A percentile compares a stretch with the other conserved stretches of the same genome.
These are phyloP conservation scores for Gymnothorax javanicus DNA, from an alignment of 2,797 vertebrate genomes.

Conservation along the genomic window DNA sequence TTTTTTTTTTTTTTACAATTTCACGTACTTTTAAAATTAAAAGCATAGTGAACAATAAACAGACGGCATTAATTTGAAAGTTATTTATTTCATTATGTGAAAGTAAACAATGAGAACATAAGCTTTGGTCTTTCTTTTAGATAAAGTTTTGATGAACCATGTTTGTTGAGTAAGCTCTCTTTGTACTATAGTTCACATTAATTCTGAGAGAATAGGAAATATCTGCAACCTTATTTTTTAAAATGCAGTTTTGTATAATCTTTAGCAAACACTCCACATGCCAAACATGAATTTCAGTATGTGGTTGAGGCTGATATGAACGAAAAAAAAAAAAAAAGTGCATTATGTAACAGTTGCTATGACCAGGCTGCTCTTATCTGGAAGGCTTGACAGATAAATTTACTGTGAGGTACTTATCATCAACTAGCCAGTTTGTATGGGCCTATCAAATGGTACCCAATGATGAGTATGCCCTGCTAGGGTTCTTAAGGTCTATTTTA, in stretches of 20 bases:
- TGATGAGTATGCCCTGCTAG: conserved; percentile 50
- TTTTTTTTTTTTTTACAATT: neutral
- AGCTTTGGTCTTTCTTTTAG: too few species aligned
- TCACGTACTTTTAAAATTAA: neutral
- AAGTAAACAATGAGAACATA: too few species aligned
- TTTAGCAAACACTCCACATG: conserved; percentile 66
- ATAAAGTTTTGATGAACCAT: too few species aligned
- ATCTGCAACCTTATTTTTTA: conserved; percentile 61
- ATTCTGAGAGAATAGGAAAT: conserved; percentile 28
- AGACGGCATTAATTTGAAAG: neutral
- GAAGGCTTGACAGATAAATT: conserved; percentile 66
- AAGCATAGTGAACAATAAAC: too few species aligned
- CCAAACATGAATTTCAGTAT: conserved; percentile 69
- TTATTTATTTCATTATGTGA: too few species aligned
- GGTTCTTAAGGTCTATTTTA: conserved; percentile 30
- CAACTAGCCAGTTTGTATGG: conserved; percentile 66
- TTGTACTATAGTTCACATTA: neutral
- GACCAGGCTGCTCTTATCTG: conserved; percentile 66
- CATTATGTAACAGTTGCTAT: conserved; percentile 65
- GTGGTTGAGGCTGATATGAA: conserved; percentile 73
- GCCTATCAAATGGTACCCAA: conserved; percentile 62
- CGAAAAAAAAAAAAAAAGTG: conserved; percentile 47
- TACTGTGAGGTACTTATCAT: conserved; percentile 66
- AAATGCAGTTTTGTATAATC: conserved; percentile 65
- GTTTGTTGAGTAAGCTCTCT: neutral